Evolutionary conservation across 2,888 invertebrate species (phyloP).

Genomic region (Lepidocyrtoides sp.): DNA sequence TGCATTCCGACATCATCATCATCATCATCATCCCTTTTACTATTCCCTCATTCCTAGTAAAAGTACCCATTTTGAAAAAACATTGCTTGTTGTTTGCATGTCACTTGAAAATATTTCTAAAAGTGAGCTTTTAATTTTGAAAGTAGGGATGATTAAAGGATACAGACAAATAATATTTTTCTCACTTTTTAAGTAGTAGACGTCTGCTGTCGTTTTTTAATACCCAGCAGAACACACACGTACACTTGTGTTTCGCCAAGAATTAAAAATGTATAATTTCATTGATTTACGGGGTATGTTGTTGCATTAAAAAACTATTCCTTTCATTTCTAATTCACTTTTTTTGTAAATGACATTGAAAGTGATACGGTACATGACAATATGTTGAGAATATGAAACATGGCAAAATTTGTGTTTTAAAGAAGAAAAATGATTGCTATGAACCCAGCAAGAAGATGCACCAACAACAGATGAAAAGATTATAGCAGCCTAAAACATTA

Average conservation of each 20-base stretch:
- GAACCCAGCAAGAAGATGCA: background rate
- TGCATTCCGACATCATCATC: too few species aligned
- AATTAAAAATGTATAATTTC: background rate
- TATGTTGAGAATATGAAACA: too few species aligned
- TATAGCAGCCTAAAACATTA: background rate
- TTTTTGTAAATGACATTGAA: background rate
- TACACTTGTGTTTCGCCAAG: background rate
- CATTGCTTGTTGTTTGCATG: background rate
- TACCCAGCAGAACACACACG: background rate
- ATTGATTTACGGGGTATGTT: background rate
- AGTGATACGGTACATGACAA: background rate
- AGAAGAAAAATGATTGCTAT: background rate
- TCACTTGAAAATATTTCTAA: background rate
- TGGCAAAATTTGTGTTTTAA: background rate
- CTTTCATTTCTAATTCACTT: background rate
- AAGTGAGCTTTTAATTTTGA: background rate
- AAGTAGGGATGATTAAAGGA: background rate
- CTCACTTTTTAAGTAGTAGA: background rate
- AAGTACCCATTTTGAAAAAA: background rate
- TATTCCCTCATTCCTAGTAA: slow-evolving; percentile 6
- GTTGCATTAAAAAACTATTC: background rate
- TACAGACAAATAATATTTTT: background rate
- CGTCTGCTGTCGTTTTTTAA: background rate
- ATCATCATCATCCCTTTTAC: too few species aligned
- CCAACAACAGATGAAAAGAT: background rate